Conservation (phyloP, 2,888 invertebrate species). For the Fissipunctia ypsillon region DNA sequence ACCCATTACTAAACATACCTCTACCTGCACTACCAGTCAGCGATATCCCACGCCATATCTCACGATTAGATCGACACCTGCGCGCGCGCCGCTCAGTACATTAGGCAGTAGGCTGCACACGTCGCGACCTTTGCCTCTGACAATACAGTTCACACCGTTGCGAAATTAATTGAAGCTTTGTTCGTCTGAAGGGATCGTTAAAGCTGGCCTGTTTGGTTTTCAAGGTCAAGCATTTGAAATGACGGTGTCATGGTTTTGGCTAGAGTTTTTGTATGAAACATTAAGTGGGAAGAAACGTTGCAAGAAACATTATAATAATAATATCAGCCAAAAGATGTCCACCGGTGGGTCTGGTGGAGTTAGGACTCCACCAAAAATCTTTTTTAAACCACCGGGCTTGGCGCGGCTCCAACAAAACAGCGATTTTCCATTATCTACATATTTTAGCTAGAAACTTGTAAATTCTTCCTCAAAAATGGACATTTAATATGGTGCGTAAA, state of each 20-base stretch:
- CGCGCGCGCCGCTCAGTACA: constrained; percentile 45
- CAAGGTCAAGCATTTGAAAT: constrained; percentile 32
- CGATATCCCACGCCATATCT: constrained; percentile 47
- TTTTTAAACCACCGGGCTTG: too few species aligned
- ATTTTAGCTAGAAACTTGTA: too few species aligned
- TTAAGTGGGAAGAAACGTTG: too few species aligned
- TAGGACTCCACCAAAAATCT: too few species aligned
- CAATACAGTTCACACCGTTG: constrained; percentile 55
- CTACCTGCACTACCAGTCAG: constrained; percentile 15
- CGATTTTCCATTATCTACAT: too few species aligned
- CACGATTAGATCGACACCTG: constrained; percentile 56
- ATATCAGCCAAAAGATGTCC: too few species aligned
- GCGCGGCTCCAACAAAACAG: too few species aligned
- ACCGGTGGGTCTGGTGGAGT: too few species aligned
- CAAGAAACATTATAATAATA: too few species aligned
- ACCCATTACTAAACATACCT: constrained; percentile 12
- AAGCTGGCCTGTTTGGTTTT: constrained; percentile 18
- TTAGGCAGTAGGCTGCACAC: constrained; percentile 53
- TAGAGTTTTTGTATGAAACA: background rate
- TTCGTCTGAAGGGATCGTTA: constrained; percentile 12
- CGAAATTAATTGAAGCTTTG: constrained; percentile 58
- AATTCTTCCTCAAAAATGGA: too few species aligned
- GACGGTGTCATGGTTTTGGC: background rate
- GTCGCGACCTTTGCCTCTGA: constrained; percentile 60
- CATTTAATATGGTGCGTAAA: too few species aligned